Evolutionary conservation across 2,113 vertebrate species (phyloP).

Genomic region (Cairina moschata): DNA sequence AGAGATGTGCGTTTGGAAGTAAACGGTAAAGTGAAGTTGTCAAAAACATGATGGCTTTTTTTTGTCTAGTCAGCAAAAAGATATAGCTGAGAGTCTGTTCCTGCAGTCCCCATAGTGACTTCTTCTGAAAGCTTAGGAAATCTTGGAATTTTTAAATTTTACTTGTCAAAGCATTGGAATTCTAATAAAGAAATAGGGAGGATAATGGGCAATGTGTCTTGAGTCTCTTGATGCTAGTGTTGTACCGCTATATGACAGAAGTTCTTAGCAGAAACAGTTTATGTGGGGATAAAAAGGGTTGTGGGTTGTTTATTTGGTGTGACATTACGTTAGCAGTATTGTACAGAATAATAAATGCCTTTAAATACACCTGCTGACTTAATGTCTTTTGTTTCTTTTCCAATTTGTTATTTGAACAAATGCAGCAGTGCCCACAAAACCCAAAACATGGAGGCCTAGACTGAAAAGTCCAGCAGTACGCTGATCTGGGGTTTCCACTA

Average conservation of each 20-base stretch:
- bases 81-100: neutral
- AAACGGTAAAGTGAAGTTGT: neutral
- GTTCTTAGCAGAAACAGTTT: neutral
- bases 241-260: neutral
- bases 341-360: neutral
- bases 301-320: neutral
- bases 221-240: neutral
- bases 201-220: neutral
- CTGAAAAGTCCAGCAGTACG: neutral
- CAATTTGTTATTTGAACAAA: neutral
- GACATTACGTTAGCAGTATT: neutral
- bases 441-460: neutral
- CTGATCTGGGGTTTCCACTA: neutral
- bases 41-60: neutral
- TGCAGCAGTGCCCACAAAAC: neutral
- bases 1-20: neutral
- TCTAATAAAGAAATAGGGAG: neutral
- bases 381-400: neutral
- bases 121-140: neutral
- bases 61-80: neutral
- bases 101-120: neutral
- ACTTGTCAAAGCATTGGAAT: neutral
- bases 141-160: neutral
- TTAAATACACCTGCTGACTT: neutral
- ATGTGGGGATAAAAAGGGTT: no score